Evolutionary conservation across 2,113 vertebrate species (phyloP).

Genomic region (Chrysochloris asiatica): DNA sequence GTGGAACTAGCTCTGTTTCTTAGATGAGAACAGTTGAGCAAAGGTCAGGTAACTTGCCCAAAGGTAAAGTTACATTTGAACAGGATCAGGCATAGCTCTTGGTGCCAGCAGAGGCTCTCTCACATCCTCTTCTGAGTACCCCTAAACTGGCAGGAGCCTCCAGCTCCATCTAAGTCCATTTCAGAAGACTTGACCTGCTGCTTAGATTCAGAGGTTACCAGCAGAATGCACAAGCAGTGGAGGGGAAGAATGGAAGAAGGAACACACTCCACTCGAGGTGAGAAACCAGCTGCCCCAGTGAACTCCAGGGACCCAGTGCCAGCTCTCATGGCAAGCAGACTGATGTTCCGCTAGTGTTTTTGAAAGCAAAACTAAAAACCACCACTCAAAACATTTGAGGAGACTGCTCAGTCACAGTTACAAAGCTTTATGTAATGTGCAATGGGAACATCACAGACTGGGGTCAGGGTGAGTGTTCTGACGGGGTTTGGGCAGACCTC

Average conservation of each 20-base stretch:
- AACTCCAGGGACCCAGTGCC: not conserved
- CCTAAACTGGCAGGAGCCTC: not conserved
- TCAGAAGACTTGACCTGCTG: too few relatives aligned
- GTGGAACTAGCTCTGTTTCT: not conserved
- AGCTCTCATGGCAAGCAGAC: not conserved
- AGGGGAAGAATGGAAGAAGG: not conserved
- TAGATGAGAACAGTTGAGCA: not conserved
- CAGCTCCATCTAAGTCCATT: not conserved
- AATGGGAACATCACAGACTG: not conserved
- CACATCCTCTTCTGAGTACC: not conserved
- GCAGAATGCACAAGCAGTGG: not conserved
- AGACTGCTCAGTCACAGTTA: conserved; percentile 19
- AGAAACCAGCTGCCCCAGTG: not conserved
- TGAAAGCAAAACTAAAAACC: conserved; percentile 61
- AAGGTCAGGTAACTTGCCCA: not conserved
- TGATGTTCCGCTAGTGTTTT: conserved; percentile 35
- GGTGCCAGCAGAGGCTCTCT: too few relatives aligned
- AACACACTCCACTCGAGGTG: not conserved
- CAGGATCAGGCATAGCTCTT: not conserved
- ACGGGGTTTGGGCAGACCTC: fast-evolving
- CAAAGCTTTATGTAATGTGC: conserved; percentile 26
- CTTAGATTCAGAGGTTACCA: not conserved
- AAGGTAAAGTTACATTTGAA: not conserved
- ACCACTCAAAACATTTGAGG: conserved; percentile 26
- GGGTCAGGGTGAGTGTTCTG: not conserved